Conservation (phyloP, 2,113 vertebrate species). For the Xenopus laevis region DNA sequence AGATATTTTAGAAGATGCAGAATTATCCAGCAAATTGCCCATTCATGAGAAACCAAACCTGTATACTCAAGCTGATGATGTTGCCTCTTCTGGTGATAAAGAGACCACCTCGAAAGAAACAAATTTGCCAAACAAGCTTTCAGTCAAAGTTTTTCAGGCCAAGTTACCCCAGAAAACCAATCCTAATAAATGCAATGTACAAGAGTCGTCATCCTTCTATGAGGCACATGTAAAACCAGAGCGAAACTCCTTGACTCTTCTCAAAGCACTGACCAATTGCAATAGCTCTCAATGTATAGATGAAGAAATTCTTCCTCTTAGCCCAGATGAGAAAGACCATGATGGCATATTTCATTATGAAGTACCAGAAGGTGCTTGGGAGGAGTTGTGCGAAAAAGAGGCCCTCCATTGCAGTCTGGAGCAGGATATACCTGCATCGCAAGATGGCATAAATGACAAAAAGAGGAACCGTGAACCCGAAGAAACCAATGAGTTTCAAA, state of each 20-base stretch:
- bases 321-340: constrained; percentile 59
- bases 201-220: constrained; percentile 14
- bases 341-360: constrained; percentile 64
- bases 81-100: too few relatives aligned
- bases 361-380: constrained; percentile 45
- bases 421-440: constrained; percentile 30
- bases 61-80: too few relatives aligned
- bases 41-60: not conserved
- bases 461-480: constrained; percentile 67
- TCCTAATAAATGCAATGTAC: constrained; percentile 45
- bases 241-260: constrained; percentile 31
- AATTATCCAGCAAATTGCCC: not conserved
- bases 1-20: not conserved
- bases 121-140: constrained; percentile 62
- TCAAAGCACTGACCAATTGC: constrained; percentile 39
- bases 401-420: not conserved
- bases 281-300: constrained; percentile 61
- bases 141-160: constrained; percentile 75
- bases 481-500: constrained; percentile 51
- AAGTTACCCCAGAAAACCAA: constrained; percentile 74
- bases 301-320: constrained; percentile 76
- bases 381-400: constrained; percentile 34
- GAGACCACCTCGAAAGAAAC: constrained; percentile 50
- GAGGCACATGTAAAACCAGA: constrained; percentile 6
- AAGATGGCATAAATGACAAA: constrained; percentile 47